A percentile compares a stretch with the other conserved stretches of the same genome.
phyloP scores from a whole-genome alignment of 2,797 vertebrate genomes.

The Liasis olivaceus region DNA sequence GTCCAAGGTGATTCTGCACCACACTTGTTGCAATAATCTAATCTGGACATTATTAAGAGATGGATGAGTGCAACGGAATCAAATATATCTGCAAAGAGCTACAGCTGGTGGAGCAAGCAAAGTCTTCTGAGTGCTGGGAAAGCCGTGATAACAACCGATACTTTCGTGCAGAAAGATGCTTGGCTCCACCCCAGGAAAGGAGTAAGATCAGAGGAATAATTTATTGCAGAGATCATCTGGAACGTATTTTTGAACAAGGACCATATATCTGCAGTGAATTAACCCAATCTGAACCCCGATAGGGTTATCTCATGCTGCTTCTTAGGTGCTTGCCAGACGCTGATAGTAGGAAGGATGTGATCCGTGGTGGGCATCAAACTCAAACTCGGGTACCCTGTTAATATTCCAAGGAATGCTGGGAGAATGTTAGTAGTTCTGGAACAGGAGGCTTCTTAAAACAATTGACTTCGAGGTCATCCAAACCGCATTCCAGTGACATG shows the following conservation, averaged over 20 bases:
- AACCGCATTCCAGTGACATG: not conserved
- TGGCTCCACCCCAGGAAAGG: not conserved
- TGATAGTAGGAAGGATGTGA: not conserved
- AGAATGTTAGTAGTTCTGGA: not conserved
- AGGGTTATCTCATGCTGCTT: not conserved
- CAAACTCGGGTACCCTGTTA: not conserved
- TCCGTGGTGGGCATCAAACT: not conserved
- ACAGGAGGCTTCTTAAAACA: not conserved
- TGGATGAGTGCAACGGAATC: not conserved
- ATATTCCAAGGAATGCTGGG: not conserved
- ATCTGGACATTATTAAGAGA: not conserved
- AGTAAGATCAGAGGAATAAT: not conserved
- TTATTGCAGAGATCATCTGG: conserved; percentile 5
- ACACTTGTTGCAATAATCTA: not conserved
- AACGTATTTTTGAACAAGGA: not conserved
- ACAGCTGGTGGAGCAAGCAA: not conserved
- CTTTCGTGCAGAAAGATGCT: not conserved
- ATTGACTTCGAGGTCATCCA: not conserved
- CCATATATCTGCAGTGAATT: not conserved
- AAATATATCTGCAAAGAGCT: not conserved
- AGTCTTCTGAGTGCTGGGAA: not conserved
- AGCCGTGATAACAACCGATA: conserved; percentile 9
- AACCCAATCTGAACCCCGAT: not conserved
- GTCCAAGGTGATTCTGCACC: not conserved
- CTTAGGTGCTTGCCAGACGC: not conserved